Percentiles rank a stretch among this genome's conserved stretches.
Evolutionary conservation across 2,113 vertebrate genomes (phyloP).

Genomic region (Greenwoodochromis staneri): DNA sequence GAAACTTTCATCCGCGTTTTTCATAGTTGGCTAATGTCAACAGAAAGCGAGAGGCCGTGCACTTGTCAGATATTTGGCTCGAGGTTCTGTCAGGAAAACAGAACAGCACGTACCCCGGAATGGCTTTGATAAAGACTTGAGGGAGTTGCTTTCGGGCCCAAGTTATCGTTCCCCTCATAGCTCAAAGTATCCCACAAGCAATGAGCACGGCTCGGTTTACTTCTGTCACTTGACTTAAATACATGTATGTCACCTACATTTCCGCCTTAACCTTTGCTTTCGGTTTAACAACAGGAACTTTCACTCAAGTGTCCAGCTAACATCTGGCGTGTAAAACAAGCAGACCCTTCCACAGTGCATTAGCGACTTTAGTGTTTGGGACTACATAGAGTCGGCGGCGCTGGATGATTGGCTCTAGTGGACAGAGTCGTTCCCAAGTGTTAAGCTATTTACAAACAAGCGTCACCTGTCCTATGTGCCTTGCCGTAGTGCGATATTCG

Average conservation of each 20-base stretch:
- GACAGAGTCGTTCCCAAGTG: not conserved
- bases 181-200: not conserved
- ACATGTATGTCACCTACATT: not conserved
- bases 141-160: conserved; percentile 5
- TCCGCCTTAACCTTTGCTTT: conserved; percentile 2
- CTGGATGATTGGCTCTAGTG: not conserved
- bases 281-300: not conserved
- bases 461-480: not conserved
- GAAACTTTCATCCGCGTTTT: rapidly evolving
- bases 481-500: not conserved
- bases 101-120: not conserved
- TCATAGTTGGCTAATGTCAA: rapidly evolving
- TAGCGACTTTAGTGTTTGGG: not conserved
- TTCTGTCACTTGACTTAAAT: not conserved
- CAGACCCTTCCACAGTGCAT: not conserved
- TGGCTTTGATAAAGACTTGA: not conserved
- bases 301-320: not conserved
- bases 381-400: rapidly evolving
- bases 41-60: not conserved
- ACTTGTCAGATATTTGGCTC: not conserved
- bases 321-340: conserved; percentile 1
- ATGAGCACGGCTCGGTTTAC: not conserved
- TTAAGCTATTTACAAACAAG: not conserved
- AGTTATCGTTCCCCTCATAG: not conserved
- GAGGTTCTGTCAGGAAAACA: not conserved